phyloP scores from a whole-genome alignment of 2,888 invertebrate genomes.

The Leptinotarsa peninsularis region DNA sequence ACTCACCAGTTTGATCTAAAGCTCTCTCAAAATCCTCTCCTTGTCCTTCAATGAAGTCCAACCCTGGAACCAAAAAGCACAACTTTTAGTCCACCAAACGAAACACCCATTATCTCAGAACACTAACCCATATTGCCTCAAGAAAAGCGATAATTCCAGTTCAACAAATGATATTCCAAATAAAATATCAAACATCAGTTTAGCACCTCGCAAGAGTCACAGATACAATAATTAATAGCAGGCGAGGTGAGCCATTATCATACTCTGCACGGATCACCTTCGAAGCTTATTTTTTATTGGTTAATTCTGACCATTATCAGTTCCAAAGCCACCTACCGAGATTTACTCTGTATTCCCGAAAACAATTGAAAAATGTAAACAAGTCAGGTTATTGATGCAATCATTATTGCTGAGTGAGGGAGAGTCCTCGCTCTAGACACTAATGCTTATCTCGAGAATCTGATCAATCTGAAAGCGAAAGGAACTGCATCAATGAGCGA shows the following conservation, averaged over 20 bases:
- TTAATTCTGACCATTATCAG: slow-evolving; percentile 31
- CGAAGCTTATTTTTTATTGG: slow-evolving; percentile 41
- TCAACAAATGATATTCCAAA: slow-evolving; percentile 24
- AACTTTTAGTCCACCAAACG: slow-evolving; percentile 20
- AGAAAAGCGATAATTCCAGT: slow-evolving; percentile 17
- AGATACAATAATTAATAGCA: slow-evolving; percentile 33
- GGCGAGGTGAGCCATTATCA: slow-evolving; percentile 38
- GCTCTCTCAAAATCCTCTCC: slow-evolving; percentile 81
- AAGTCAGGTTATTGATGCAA: slow-evolving; percentile 29
- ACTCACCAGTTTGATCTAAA: slow-evolving; percentile 76
- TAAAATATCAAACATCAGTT: slow-evolving; percentile 25
- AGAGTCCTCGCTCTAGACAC: slow-evolving; percentile 16
- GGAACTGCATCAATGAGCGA: slow-evolving; percentile 23
- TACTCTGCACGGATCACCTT: slow-evolving; percentile 40
- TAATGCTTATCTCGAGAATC: slow-evolving; percentile 10
- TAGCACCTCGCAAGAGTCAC: slow-evolving; percentile 33
- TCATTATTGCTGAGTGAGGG: slow-evolving; percentile 16
- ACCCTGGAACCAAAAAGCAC: slow-evolving; percentile 68
- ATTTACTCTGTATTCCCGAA: slow-evolving; percentile 18
- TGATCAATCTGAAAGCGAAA: slow-evolving; percentile 1
- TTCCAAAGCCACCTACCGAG: slow-evolving; percentile 25
- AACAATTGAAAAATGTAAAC: slow-evolving; percentile 18
- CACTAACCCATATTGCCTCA: slow-evolving; percentile 54
- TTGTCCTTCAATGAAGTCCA: slow-evolving; percentile 79
- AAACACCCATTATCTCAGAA: slow-evolving; percentile 11